Base-by-base conservation (phyloP, 2,888 invertebrate genomes). In the Phengaris alcon region DNA sequence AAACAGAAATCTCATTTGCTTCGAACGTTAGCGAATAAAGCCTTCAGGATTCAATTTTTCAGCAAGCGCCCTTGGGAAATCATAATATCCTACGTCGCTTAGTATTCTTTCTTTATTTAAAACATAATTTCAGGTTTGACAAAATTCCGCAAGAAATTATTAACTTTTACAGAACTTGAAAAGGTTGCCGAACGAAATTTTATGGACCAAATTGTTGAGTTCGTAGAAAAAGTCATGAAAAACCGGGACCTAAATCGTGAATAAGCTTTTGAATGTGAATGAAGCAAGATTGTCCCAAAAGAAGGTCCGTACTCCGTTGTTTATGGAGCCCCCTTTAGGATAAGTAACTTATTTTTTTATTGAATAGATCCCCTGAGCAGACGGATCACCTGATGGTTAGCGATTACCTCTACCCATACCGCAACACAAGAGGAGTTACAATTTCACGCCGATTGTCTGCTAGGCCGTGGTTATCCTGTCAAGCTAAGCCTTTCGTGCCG, bases 1-100 rank as follows among this genome's bases (percentile, higher is more conserved):
- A 22, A 70, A 48, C 69, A 69, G 69, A 51, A 48, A 69, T 69
- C 48, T 75, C 69, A 75, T 75, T 75, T 75, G 13, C 57, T 51
- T 48, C 54, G n/a, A 70, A 44, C 64, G 64, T 64, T 44, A 75
- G 70, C 69, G 57, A 69, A 75, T 70, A 48, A 69, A 75, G 54
- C 69, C 75, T 68, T 54, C 48, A 22, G 22, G 54, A 55, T 55
- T 70, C 46, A 75, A 70, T 75, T 75, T 75, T 75, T 75, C 75
- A 75, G 57, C 48, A 7, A 48, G 48, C 12, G 15, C 75, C 48
- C 75, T 12, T n/a, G 75, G 75, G 75, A 75, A 75, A 75, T 75
- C 69, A 75, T 70, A 48, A 52, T 22, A 13, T 35, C 70, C 57
- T 55, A 13, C 46, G 75, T 69, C 55, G 55, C 69, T 75, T 75